A percentile compares a stretch with the other conserved stretches of the same genome.
These are phyloP conservation scores for Oreohelix idahoensis DNA, from an alignment of 1,140 invertebrate species.

Conservation along the genomic window DNA sequence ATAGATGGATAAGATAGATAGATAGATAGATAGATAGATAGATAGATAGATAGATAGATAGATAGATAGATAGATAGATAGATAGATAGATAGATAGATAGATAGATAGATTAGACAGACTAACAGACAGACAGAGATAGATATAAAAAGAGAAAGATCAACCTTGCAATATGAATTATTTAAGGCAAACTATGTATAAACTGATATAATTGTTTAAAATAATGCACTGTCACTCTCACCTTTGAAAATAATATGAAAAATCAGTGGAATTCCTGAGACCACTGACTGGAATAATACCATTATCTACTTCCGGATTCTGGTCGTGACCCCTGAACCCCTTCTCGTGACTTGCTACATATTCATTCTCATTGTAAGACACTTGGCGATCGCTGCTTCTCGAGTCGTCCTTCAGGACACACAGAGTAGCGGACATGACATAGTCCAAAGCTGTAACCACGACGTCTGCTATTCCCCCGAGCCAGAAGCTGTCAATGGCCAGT, in stretches of 20 bases:
- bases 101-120: too few relatives aligned
- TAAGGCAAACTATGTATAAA: too few relatives aligned
- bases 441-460: constrained; percentile 32
- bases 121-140: too few relatives aligned
- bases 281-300: not conserved
- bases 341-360: not conserved
- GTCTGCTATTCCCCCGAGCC: constrained; percentile 35
- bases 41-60: too few relatives aligned
- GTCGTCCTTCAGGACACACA: not conserved
- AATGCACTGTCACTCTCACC: too few relatives aligned
- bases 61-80: too few relatives aligned
- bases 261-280: not conserved
- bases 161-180: too few relatives aligned
- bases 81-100: too few relatives aligned
- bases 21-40: too few relatives aligned
- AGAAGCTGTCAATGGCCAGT: constrained; percentile 50
- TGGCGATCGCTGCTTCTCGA: not conserved
- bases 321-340: not conserved
- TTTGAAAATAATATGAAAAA: not conserved
- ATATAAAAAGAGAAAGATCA: too few relatives aligned
- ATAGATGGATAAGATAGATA: too few relatives aligned
- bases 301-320: not conserved
- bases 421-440: constrained; percentile 30
- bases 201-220: too few relatives aligned
- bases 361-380: not conserved